Evolutionary conservation across 2,888 invertebrate genomes (phyloP), one percentile per base, ranked within the genome.

Genomic region (Ashinkailepas kermadecensis): DNA sequence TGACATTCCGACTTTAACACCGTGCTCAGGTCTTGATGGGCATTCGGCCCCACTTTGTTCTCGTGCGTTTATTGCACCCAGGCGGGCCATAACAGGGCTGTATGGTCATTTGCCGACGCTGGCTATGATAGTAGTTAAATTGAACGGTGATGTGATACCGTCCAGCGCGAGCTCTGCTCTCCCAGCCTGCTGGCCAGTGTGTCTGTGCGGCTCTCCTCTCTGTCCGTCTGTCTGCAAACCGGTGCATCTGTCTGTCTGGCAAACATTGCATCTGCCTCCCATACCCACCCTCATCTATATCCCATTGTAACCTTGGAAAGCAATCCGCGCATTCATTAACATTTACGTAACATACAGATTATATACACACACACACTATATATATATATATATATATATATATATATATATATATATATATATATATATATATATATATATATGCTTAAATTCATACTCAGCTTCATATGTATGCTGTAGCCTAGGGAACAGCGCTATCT

Each of bases 331-430:
- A 4, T 39, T 39, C 39, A 39, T 39, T 1, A 39, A 39, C 39
- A 39, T 39, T 39, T 4, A 39, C 4, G 39, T 1, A 39, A 4
- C 39, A 39, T 39, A 39, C 39, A 39, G 39, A 39, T 39, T 80
- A 80, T 70, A 82, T 80, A 70, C 70, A 81, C 70, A 70, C 56
- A 57, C 56, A 80, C 4, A n/a, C n/a, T 80, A 80, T 80, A 80
- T 80, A 80, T 57, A 80, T 80, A 7, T 80, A 57, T 80, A 80
- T 57, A 80, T 21, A 10, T 79, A 79, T 79, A 8, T 25, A 82
- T 80, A 70, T 81, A 81, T 81, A 70, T 80, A 57, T 80, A 80
- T 39, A n/a, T 80, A 80, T 80, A 80, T 80, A 80, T 57, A 80
- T 80, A 7, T 80, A 57, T 80, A 80, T 57, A 80, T 21, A 10